Conservation (phyloP, 23 tunicate species). For the Styela clava region DNA sequence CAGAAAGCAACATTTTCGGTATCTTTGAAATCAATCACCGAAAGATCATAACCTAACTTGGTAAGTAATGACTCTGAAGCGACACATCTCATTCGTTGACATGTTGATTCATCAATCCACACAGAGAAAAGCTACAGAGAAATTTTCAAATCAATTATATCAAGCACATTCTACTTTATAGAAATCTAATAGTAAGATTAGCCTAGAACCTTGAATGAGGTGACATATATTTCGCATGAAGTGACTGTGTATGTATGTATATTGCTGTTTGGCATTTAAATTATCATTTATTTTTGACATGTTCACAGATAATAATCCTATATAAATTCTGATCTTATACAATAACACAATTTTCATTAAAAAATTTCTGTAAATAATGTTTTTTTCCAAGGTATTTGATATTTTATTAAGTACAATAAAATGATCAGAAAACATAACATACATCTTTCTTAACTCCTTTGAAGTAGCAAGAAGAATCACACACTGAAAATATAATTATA, state of each 20-base stretch:
- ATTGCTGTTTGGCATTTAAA: background rate
- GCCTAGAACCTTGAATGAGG: no score
- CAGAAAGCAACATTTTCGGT: conserved; percentile 29
- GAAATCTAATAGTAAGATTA: no score
- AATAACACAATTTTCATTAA: no score
- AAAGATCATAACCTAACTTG: background rate
- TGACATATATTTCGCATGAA: no score
- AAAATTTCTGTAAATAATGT: no score
- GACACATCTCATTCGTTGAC: conserved; percentile 46
- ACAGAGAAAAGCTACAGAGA: conserved; percentile 35
- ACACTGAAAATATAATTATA: conserved; percentile 27
- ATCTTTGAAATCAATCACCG: conserved; percentile 31
- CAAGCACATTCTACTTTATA: background rate
- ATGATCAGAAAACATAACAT: background rate
- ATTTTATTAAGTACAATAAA: no score
- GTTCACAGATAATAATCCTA: no score
- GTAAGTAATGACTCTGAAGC: conserved; percentile 11
- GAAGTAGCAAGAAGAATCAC: conserved; percentile 49
- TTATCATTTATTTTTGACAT: no score
- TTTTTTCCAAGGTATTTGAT: no score
- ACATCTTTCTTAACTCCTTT: conserved; percentile 42
- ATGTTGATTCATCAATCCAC: conserved; percentile 44
- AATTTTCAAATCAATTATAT: background rate
- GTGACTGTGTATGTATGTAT: no score
- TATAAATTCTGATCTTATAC: no score